Conservation (phyloP, 2,888 invertebrate genomes). For the Brachyopa scutellaris region DNA sequence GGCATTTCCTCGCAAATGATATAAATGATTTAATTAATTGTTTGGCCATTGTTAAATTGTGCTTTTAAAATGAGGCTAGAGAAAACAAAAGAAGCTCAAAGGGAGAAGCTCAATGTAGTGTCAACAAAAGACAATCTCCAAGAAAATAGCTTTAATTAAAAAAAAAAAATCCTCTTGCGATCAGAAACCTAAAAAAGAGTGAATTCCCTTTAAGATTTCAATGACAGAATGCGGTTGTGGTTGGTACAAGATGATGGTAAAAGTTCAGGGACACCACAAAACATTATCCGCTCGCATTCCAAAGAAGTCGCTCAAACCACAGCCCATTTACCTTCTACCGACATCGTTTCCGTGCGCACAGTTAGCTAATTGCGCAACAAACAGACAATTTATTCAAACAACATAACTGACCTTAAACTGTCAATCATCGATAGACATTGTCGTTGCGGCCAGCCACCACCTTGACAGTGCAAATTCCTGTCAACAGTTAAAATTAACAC, state of each 20-base stretch:
- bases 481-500: slow-evolving; percentile 61
- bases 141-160: too few relatives aligned
- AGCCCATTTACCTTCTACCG: slow-evolving; percentile 18
- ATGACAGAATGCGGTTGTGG: not conserved
- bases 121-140: too few relatives aligned
- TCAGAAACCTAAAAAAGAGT: too few relatives aligned
- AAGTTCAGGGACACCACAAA: not conserved
- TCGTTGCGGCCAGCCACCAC: not conserved
- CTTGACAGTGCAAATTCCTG: slow-evolving; percentile 28
- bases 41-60: too few relatives aligned
- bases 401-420: slow-evolving; percentile 65
- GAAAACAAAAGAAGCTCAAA: too few relatives aligned
- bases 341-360: not conserved
- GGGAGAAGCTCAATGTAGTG: too few relatives aligned
- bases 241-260: too few relatives aligned
- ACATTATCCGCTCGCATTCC: not conserved
- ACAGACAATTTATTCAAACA: slow-evolving; percentile 14
- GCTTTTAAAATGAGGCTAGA: too few relatives aligned
- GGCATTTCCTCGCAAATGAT: too few relatives aligned
- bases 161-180: too few relatives aligned
- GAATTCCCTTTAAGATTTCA: not conserved
- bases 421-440: slow-evolving; percentile 37
- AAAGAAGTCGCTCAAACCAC: not conserved
- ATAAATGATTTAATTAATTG: too few relatives aligned
- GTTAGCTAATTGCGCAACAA: slow-evolving; percentile 5